Conservation (phyloP, 2,888 invertebrate genomes). For the Xanthorhoe spadicearia region DNA sequence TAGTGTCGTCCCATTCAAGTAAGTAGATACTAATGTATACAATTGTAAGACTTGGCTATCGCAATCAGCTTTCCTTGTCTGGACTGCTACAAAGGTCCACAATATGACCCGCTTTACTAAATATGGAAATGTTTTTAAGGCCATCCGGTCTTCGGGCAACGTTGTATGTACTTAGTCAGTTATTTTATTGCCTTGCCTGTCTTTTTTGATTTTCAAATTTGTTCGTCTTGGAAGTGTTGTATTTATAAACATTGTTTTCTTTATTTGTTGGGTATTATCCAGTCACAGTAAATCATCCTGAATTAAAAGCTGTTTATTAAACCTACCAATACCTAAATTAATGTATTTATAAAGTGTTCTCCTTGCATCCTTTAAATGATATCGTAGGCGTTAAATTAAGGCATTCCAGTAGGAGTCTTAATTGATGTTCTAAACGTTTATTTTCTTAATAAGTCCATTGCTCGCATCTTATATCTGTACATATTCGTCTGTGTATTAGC, state of each 20-base stretch:
- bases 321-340: neutral
- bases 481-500: conserved; percentile 43
- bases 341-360: neutral
- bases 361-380: neutral
- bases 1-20: conserved; percentile 38
- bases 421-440: conserved; percentile 29
- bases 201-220: neutral
- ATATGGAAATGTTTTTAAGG: conserved; percentile 78
- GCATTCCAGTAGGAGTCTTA: conserved; percentile 26
- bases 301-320: neutral
- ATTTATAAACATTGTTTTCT: conserved; percentile 2
- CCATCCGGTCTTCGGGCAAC: conserved; percentile 53
- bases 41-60: conserved; percentile 56
- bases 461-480: conserved; percentile 11
- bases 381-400: conserved; percentile 22
- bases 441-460: conserved; percentile 33
- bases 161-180: conserved; percentile 41
- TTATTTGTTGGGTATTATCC: neutral
- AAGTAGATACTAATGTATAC: conserved; percentile 49
- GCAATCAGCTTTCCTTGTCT: conserved; percentile 70
- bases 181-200: conserved; percentile 40
- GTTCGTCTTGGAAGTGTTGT: neutral
- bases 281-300: neutral
- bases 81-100: conserved; percentile 55
- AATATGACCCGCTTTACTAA: conserved; percentile 76